Percentiles rank a stretch among this genome's conserved stretches.
Evolutionary conservation across 2,113 vertebrate species (phyloP).

Genomic region (Bungarus multicinctus): DNA sequence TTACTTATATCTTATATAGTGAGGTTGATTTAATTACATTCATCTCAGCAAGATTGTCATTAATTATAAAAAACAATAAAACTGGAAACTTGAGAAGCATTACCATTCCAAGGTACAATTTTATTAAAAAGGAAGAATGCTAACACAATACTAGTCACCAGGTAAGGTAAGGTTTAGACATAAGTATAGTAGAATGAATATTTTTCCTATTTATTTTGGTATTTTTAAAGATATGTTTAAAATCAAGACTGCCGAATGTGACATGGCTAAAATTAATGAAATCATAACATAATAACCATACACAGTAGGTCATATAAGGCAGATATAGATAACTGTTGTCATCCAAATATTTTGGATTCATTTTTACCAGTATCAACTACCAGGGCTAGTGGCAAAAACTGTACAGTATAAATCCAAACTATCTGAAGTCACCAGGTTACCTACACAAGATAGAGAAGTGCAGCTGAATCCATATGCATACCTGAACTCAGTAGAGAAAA

Average conservation of each 20-base stretch:
- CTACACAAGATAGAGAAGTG: neutral
- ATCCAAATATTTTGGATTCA: neutral
- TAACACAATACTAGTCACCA: neutral
- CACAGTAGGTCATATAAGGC: neutral
- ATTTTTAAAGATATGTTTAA: neutral
- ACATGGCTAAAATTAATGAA: neutral
- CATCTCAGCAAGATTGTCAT: neutral
- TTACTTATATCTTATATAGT: neutral
- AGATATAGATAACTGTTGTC: neutral
- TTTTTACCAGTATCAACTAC: neutral
- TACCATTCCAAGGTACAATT: neutral
- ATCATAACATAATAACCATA: neutral
- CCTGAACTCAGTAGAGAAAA: neutral
- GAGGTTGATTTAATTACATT: neutral
- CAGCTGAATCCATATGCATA: neutral
- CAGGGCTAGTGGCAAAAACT: neutral
- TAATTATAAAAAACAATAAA: neutral
- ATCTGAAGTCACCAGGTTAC: neutral
- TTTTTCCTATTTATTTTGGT: neutral
- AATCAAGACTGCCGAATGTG: neutral
- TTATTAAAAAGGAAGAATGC: neutral
- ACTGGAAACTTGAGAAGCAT: neutral
- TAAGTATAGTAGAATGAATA: neutral
- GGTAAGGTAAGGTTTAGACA: neutral
- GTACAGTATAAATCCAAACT: neutral